phyloP scores from a whole-genome alignment of 2,113 vertebrate species.

The Falcunculus frontatus region DNA sequence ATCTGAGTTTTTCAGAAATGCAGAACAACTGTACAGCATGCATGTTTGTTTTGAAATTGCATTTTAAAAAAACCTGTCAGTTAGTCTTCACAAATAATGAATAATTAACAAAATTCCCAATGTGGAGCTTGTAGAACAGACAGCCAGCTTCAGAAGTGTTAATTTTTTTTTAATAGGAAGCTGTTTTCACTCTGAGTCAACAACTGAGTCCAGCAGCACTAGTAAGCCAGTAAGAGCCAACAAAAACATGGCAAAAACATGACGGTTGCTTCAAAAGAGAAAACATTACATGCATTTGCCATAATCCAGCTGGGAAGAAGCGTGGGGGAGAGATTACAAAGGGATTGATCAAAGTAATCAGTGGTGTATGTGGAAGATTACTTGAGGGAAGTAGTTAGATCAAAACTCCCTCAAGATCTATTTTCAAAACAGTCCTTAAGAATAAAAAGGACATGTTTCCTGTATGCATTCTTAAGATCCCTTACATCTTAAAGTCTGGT shows the following conservation, averaged over 20 bases:
- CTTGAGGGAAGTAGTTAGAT: slow-evolving; percentile 7
- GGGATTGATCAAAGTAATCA: background rate
- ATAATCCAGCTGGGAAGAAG: background rate
- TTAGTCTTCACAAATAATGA: background rate
- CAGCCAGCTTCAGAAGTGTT: background rate
- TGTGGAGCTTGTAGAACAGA: background rate
- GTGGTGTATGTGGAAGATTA: background rate
- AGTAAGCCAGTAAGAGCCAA: background rate
- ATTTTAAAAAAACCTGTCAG: background rate
- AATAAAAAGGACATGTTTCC: slow-evolving; percentile 42
- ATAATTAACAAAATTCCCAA: background rate
- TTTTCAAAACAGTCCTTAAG: background rate
- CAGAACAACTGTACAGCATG: background rate
- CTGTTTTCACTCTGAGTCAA: background rate
- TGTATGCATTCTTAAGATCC: background rate
- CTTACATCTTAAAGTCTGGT: background rate
- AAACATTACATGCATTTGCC: background rate
- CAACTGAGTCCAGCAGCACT: background rate
- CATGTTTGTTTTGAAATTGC: background rate
- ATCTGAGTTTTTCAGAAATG: background rate
- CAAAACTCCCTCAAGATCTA: background rate
- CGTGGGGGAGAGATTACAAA: background rate
- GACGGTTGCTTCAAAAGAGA: background rate
- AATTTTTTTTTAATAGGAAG: background rate
- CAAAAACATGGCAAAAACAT: background rate